Conservation (phyloP, 2,888 invertebrate genomes). For the Thera obeliscata region DNA sequence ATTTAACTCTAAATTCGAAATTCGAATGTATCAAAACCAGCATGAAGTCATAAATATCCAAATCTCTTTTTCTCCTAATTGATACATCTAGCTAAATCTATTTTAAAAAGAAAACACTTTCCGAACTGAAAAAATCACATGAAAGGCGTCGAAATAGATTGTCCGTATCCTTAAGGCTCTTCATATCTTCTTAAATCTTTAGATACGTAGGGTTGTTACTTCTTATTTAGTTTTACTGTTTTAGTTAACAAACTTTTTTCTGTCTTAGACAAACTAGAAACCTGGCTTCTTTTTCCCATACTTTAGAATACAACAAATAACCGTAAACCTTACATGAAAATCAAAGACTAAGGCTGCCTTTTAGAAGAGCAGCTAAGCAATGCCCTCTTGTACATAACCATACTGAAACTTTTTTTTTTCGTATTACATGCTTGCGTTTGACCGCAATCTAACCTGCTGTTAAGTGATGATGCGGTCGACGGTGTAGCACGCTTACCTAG, state of each 20-base stretch:
- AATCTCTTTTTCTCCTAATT: background rate
- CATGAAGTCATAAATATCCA: background rate
- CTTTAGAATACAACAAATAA: too few species aligned
- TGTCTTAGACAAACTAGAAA: background rate
- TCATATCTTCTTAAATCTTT: constrained; percentile 25
- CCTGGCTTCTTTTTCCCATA: background rate
- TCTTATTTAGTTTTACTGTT: background rate
- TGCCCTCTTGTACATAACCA: too few species aligned
- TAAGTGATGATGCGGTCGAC: too few species aligned
- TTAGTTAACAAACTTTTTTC: background rate
- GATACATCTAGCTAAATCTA: constrained; percentile 3
- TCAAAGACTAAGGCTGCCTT: too few species aligned
- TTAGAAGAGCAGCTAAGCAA: too few species aligned
- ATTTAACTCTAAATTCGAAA: too few species aligned
- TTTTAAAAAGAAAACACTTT: constrained; percentile 28
- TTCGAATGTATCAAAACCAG: background rate
- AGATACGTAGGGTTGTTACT: constrained; percentile 28
- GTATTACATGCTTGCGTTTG: too few species aligned
- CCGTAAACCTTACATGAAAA: too few species aligned
- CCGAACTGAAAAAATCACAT: constrained; percentile 37
- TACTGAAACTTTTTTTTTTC: too few species aligned
- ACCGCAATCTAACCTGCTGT: too few species aligned
- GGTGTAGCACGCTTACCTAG: too few species aligned
- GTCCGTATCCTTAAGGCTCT: constrained; percentile 52
- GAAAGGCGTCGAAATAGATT: constrained; percentile 60